Conservation (phyloP, 2,113 vertebrate genomes). For the Periophthalmodon schlosseri region DNA sequence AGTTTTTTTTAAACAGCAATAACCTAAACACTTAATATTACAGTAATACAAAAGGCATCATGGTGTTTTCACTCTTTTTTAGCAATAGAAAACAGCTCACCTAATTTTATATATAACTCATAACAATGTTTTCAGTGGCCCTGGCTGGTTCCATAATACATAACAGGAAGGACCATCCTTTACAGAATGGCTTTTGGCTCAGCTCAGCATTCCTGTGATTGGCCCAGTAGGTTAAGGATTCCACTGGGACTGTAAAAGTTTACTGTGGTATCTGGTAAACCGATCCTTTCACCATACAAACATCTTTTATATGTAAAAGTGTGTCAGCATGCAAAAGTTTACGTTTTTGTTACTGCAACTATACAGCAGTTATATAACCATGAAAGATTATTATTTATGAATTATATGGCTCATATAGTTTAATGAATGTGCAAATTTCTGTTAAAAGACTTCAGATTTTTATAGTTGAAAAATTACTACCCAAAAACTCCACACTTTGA, state of each 20-base stretch:
- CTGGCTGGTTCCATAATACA: not conserved
- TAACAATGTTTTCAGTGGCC: not conserved
- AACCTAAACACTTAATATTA: too few species aligned
- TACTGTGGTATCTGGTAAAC: not conserved
- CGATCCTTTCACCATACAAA: not conserved
- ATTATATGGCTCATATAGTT: too few species aligned
- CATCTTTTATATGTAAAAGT: not conserved
- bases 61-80: too few species aligned
- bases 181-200: not conserved
- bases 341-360: too few species aligned
- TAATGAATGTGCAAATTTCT: too few species aligned
- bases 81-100: not conserved
- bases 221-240: not conserved
- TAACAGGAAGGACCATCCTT: constrained; percentile 1
- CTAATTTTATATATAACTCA: not conserved
- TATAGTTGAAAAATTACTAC: too few species aligned
- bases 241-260: not conserved
- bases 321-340: not conserved
- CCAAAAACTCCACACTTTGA: not conserved
- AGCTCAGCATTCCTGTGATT: not conserved
- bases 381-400: too few species aligned
- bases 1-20: too few species aligned
- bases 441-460: too few species aligned
- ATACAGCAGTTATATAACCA: too few species aligned
- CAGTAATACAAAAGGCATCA: too few species aligned